Percentiles rank a stretch among this genome's conserved stretches.
Evolutionary conservation across 2,113 vertebrate species (phyloP).

Genomic region (Sardina pilchardus): DNA sequence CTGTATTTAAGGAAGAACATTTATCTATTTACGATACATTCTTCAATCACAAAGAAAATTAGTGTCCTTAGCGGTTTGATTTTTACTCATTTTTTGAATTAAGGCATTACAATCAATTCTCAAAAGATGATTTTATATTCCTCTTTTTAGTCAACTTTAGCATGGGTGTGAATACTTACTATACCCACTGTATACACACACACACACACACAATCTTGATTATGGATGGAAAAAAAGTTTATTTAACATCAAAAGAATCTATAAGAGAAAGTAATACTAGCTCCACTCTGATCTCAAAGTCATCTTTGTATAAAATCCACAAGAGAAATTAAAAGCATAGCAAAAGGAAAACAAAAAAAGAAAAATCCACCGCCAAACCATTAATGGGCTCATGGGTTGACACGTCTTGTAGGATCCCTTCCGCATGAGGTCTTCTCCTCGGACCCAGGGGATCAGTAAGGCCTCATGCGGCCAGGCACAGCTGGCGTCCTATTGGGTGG

Average conservation of each 20-base stretch:
- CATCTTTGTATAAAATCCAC: not conserved
- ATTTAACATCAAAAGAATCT: not conserved
- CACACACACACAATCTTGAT: not conserved
- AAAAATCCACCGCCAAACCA: not conserved
- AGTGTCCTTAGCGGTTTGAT: too few species aligned
- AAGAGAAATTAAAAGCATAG: not conserved
- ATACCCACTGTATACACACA: too few species aligned
- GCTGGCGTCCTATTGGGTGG: constrained; percentile 91
- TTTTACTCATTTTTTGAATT: too few species aligned
- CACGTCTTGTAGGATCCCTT: not conserved
- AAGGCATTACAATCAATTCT: too few species aligned
- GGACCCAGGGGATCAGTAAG: constrained; percentile 72
- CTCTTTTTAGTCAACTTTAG: too few species aligned
- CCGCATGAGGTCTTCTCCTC: not conserved
- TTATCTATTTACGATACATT: too few species aligned
- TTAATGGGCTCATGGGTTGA: not conserved
- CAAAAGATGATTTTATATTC: too few species aligned
- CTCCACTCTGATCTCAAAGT: not conserved
- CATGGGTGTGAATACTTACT: too few species aligned
- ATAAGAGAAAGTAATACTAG: not conserved
- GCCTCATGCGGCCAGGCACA: constrained; percentile 86
- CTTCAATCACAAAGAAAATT: too few species aligned
- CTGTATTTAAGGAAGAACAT: too few species aligned
- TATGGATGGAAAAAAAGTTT: not conserved
- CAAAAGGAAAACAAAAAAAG: not conserved